These are phyloP conservation scores for Sinonovacula constricta DNA, from an alignment of 1,140 invertebrate species.

Conservation along the genomic window DNA sequence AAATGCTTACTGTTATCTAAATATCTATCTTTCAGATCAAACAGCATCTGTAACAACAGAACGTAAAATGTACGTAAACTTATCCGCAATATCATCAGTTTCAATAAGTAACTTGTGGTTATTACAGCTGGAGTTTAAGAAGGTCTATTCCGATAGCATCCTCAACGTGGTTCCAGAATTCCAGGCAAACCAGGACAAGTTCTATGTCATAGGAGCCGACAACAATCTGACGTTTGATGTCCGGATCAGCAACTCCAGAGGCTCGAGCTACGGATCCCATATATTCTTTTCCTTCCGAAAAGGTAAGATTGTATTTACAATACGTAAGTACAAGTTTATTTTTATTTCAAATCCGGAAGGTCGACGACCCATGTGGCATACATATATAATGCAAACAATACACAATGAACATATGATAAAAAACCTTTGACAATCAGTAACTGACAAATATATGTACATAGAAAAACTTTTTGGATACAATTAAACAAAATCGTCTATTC, in stretches of 20 bases:
- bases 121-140: conserved; percentile 44
- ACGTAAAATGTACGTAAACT: neutral
- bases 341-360: too few relatives aligned
- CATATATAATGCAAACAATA: too few relatives aligned
- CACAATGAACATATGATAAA: too few relatives aligned
- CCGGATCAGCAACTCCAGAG: conserved; percentile 16
- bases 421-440: too few relatives aligned
- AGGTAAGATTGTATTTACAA: neutral
- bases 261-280: conserved; percentile 34
- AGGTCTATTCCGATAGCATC: conserved; percentile 34
- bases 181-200: neutral
- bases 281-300: conserved; percentile 27
- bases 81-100: neutral
- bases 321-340: too few relatives aligned
- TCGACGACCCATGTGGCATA: too few relatives aligned
- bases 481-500: too few relatives aligned
- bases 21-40: neutral
- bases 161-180: conserved; percentile 1
- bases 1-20: too few relatives aligned
- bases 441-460: too few relatives aligned
- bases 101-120: too few relatives aligned
- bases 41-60: neutral
- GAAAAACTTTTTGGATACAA: too few relatives aligned
- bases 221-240: conserved; percentile 14
- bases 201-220: neutral